phyloP scores from a whole-genome alignment of 1,140 invertebrate species.

The Drosophila nasuta region DNA sequence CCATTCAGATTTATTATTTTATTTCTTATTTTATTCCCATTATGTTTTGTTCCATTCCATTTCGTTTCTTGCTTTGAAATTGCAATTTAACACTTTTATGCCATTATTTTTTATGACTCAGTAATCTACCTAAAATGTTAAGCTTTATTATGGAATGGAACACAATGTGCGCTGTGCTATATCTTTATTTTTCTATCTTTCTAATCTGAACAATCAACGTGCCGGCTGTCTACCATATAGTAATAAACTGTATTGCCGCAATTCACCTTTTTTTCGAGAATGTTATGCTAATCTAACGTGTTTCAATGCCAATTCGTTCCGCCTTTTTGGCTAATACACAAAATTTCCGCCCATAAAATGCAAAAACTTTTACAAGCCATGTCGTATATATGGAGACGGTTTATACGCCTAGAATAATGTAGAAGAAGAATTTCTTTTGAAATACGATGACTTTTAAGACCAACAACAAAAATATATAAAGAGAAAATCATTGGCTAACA shows the following conservation, averaged over 20 bases:
- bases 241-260: not conserved
- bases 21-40: not conserved
- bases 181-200: too few species aligned
- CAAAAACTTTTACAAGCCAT: not conserved
- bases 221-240: not conserved
- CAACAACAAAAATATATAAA: conserved; percentile 15
- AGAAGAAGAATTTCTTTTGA: conserved; percentile 26
- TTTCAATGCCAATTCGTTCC: conserved; percentile 1
- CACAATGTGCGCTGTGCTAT: too few species aligned
- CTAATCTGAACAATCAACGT: too few species aligned
- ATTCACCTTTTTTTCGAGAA: not conserved
- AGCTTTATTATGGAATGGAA: too few species aligned
- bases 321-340: not conserved
- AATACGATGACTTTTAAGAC: conserved; percentile 36
- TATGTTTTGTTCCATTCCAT: not conserved
- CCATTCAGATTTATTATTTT: not conserved
- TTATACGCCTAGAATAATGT: conserved; percentile 7
- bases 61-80: not conserved
- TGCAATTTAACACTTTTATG: too few species aligned
- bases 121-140: too few species aligned
- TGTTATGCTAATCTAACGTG: not conserved
- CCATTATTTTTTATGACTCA: too few species aligned
- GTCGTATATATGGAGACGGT: not conserved
- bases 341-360: conserved; percentile 10
- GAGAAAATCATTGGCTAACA: conserved; percentile 55